Base-by-base conservation (phyloP, 2,797 vertebrate genomes). In the Pygocentrus nattereri region DNA sequence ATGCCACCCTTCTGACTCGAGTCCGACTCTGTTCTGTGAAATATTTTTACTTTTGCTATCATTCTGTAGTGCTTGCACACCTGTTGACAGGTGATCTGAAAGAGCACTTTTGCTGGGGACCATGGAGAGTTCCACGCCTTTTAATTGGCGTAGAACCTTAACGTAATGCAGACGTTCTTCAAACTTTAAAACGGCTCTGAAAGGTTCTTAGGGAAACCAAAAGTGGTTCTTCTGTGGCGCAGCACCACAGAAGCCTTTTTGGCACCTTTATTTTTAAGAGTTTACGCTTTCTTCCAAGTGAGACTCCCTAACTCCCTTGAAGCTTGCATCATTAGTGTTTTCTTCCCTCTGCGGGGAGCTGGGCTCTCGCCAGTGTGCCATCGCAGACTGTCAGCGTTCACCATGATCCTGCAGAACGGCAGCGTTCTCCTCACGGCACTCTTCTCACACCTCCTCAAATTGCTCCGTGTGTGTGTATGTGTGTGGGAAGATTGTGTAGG, bases 281-380 rank as follows among this genome's bases (percentile, higher is more conserved):
- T 15, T 7, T 18, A 68, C 44, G 11, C 21, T 65, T 19, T 78
- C 2, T 41, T 44, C 41, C 67, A 27, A 81, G 15, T 44, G 44
- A 18, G 15, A 44, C 69, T 34, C 21, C 49, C 38, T 30, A 61
- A 54, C 30, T 18, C 25, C 15, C 73, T 84, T 82, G 64, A 78
- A 82, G 83, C 79, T 54, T n/a, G 34, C 79, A 82, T 85, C 79
- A 78, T 81, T 84, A 81, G 74, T 78, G 69, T 61, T 84, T 81
- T 81, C 78, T 72, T 47, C 52, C 31, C 34, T 81, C 79, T 70
- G 83, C 59, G 68, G 64, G 78, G 75, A 84, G 31, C 61, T 74
- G 44, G 58, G 31, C 34, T 44, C 54, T 64, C 54, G 54, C 79
- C 77, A 81, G 41, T 65, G 38, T 78, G 44, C 61, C 76, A 54